Conservation (phyloP, 2,113 vertebrate genomes). For the Tauraco erythrolophus region DNA sequence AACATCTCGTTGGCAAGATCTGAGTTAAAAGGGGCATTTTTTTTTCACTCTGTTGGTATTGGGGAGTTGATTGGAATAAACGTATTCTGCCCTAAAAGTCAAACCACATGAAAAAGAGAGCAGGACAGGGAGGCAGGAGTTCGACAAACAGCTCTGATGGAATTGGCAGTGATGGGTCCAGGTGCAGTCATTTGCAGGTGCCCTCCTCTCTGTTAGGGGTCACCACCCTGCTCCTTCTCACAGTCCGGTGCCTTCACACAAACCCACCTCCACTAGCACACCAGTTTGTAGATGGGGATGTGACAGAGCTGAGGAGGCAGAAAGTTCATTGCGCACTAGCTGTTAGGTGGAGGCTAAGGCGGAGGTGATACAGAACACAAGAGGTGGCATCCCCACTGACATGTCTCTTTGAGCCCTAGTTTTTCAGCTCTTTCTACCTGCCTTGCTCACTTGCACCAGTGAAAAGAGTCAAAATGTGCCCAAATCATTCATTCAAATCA, state of each 20-base stretch:
- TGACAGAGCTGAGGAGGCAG: not conserved
- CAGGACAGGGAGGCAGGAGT: not conserved
- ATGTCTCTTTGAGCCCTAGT: not conserved
- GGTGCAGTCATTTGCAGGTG: accelerated
- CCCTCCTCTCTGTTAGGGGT: not conserved
- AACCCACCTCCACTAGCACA: not conserved
- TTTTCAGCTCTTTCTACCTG: not conserved
- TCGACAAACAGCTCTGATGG: accelerated
- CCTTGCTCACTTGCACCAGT: not conserved
- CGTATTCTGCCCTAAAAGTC: not conserved
- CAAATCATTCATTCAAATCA: not conserved
- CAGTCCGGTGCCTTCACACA: not conserved
- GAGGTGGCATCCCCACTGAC: not conserved
- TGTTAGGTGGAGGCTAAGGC: not conserved
- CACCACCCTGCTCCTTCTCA: too few species aligned
- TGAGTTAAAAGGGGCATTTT: not conserved
- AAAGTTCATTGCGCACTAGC: not conserved
- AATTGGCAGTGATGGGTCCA: not conserved
- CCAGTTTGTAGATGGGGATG: not conserved
- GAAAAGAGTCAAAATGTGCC: not conserved
- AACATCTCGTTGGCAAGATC: not conserved
- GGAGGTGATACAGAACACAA: not conserved
- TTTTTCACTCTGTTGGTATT: not conserved
- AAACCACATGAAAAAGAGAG: not conserved
- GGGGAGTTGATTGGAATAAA: not conserved